Evolutionary conservation across 2,888 invertebrate species (phyloP).

Genomic region (Meta bourneti): DNA sequence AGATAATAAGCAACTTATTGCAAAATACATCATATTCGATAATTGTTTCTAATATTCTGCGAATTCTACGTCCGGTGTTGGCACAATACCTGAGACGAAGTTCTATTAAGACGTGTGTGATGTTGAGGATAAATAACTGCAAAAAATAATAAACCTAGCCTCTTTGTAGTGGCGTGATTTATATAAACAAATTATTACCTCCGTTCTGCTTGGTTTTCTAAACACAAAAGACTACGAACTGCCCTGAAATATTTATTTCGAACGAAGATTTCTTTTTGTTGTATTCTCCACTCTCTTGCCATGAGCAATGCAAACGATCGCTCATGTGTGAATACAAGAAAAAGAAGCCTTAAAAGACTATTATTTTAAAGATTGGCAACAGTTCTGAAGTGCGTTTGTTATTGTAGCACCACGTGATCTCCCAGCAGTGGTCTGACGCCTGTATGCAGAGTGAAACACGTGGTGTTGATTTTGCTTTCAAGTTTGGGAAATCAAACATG

Average conservation of each 20-base stretch:
- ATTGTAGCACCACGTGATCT: not conserved
- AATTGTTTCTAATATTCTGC: not conserved
- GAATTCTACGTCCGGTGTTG: not conserved
- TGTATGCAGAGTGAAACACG: too few species aligned
- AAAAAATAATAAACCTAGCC: not conserved
- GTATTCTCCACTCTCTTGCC: slow-evolving; percentile 11
- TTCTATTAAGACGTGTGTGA: too few species aligned
- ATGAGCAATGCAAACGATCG: not conserved
- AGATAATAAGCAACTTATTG: not conserved
- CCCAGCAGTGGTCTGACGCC: too few species aligned
- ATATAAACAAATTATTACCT: slow-evolving; percentile 20
- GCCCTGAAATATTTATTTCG: not conserved
- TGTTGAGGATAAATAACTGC: too few species aligned
- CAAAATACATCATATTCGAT: not conserved
- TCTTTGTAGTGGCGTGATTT: slow-evolving; percentile 18
- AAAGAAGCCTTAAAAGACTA: not conserved
- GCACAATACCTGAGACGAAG: too few species aligned
- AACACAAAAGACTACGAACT: slow-evolving; percentile 31
- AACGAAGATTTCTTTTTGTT: not conserved
- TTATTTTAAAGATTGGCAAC: slow-evolving; percentile 5
- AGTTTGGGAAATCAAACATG: too few species aligned
- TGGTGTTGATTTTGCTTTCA: too few species aligned
- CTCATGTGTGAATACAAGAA: not conserved
- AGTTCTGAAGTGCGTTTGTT: not conserved
- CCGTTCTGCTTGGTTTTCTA: slow-evolving; percentile 37